Percentiles rank a stretch among this genome's conserved stretches.
Evolutionary conservation across 2,113 vertebrate species (phyloP).

Genomic region (Sinocyclocheilus grahami): DNA sequence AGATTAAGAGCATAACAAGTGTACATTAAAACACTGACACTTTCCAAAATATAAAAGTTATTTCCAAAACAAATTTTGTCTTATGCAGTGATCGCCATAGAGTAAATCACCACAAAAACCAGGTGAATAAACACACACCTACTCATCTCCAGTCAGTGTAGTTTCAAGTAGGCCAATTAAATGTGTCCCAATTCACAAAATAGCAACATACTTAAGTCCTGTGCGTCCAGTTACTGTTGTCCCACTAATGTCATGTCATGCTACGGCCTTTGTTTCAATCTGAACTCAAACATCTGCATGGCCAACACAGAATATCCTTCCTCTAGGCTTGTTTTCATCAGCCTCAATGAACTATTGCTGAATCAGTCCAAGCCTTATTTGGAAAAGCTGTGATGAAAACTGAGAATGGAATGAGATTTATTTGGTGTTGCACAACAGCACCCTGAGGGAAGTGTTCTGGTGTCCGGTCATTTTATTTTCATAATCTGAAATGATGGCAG

Average conservation of each 20-base stretch:
- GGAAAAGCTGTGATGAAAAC: constrained; percentile 53
- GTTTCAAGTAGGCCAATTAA: not conserved
- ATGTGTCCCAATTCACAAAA: too few species aligned
- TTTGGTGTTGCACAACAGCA: constrained; percentile 48
- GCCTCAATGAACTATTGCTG: constrained; percentile 56
- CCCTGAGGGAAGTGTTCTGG: constrained; percentile 35
- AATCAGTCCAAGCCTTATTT: constrained; percentile 60
- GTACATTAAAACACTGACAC: not conserved
- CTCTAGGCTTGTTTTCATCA: constrained; percentile 39
- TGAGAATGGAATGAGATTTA: constrained; percentile 44
- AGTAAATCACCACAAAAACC: not conserved
- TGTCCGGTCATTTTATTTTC: constrained; percentile 48
- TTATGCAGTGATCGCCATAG: not conserved
- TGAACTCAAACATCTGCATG: constrained; percentile 55
- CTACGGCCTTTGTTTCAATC: not conserved
- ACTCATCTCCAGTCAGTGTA: not conserved
- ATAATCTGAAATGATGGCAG: constrained; percentile 38
- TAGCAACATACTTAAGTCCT: constrained; percentile 3
- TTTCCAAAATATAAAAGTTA: not conserved
- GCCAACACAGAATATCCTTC: constrained; percentile 31
- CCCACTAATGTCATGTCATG: constrained; percentile 33
- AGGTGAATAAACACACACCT: not conserved
- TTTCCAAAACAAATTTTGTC: not conserved
- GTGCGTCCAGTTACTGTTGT: constrained; percentile 15
- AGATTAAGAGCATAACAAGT: not conserved